phyloP scores from a whole-genome alignment of 35 echinoderm and acorn worm species.

The Chiridota heheva region DNA sequence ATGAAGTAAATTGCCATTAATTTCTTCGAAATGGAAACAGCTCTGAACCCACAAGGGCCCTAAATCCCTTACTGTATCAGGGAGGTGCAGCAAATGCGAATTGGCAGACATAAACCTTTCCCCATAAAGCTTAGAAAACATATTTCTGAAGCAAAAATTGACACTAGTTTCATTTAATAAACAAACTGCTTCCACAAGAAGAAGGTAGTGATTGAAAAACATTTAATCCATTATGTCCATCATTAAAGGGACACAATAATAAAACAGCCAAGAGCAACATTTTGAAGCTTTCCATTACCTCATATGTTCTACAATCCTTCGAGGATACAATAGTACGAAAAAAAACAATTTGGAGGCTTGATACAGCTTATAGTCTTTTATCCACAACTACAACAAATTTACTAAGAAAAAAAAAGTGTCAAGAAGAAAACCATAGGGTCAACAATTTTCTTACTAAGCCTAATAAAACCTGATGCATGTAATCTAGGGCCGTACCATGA shows the following conservation, averaged over 20 bases:
- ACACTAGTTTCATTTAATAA: slow-evolving; percentile 26
- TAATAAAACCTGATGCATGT: slow-evolving; percentile 41
- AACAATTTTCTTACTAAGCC: slow-evolving; percentile 30
- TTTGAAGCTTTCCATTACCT: slow-evolving; percentile 80
- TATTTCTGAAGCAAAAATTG: slow-evolving; percentile 36
- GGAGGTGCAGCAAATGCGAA: slow-evolving; percentile 45
- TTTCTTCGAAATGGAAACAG: slow-evolving; percentile 57
- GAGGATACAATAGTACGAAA: slow-evolving; percentile 44
- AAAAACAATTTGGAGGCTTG: slow-evolving; percentile 75
- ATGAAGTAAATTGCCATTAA: slow-evolving; percentile 60
- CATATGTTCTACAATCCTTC: slow-evolving; percentile 47
- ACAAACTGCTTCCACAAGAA: slow-evolving; percentile 42
- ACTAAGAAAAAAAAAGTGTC: neutral
- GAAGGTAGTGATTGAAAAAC: slow-evolving; percentile 46
- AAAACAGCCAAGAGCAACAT: slow-evolving; percentile 58
- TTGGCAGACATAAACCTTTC: slow-evolving; percentile 43
- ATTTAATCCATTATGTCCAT: slow-evolving; percentile 20
- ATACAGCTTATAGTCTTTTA: neutral
- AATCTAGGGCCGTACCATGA: slow-evolving; percentile 31
- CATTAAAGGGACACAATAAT: slow-evolving; percentile 62
- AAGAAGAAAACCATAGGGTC: slow-evolving; percentile 20
- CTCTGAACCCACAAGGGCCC: slow-evolving; percentile 43
- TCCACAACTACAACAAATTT: neutral
- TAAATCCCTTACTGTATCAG: slow-evolving; percentile 49
- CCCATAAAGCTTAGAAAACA: slow-evolving; percentile 49